Evolutionary conservation across 1,140 invertebrate genomes (phyloP).

Genomic region (Mizuhopecten yessoensis): DNA sequence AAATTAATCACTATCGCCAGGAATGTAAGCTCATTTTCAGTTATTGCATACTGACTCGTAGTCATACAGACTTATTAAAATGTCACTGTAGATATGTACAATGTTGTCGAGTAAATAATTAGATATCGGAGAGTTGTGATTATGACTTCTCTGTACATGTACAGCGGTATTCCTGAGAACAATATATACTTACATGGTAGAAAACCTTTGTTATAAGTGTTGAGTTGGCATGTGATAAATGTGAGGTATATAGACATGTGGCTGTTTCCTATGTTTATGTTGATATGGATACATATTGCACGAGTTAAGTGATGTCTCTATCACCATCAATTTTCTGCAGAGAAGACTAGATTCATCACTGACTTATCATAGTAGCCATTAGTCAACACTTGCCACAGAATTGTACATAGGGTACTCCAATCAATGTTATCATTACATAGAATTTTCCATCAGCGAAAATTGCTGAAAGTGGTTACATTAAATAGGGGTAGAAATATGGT

Average conservation of each 20-base stretch:
- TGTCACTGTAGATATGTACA: background rate
- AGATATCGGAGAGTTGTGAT: background rate
- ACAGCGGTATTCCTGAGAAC: background rate
- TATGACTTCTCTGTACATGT: background rate
- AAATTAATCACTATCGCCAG: background rate
- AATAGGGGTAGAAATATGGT: too few relatives aligned
- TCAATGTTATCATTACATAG: background rate
- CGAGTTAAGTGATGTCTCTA: background rate
- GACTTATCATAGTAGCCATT: background rate
- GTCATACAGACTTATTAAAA: background rate
- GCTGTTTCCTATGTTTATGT: background rate
- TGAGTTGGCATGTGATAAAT: background rate
- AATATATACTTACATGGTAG: too few relatives aligned
- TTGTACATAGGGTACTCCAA: background rate
- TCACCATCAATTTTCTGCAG: background rate
- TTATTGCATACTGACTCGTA: background rate
- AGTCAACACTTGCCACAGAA: background rate
- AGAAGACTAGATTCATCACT: background rate
- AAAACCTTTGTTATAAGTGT: too few relatives aligned
- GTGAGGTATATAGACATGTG: background rate
- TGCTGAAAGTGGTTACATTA: too few relatives aligned
- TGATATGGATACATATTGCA: background rate
- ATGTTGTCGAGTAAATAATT: background rate
- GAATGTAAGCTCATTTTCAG: background rate
- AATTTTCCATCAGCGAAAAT: background rate